Base-by-base conservation (phyloP, 2,797 vertebrate genomes). In the Sarcophilus harrisii region DNA sequence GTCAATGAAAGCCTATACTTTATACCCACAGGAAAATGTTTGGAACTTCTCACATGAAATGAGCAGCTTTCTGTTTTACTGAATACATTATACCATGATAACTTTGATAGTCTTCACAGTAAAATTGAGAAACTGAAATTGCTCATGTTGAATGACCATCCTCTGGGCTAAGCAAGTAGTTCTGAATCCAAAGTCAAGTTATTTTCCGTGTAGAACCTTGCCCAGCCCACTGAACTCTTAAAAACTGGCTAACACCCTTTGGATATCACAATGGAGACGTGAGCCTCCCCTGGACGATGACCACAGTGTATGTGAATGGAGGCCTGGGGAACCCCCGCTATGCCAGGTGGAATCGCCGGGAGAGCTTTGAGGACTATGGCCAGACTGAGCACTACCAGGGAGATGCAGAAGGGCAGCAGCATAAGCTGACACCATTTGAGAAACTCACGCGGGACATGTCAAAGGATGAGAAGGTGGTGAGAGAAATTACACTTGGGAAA, bases 381-480 rank as follows among this genome's bases (percentile, higher is more conserved):
- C 97, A 95, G 57, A 52, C 28, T 0, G 98, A 98, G 92, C 49
- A 96, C 94, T 92, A 58, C 29, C 99, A 98, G 32, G 99, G 99
- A 2, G 99, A 99, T 0, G 99, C 99, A 95, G 99, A 99, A 16
- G 98, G 97, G 52, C 98, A 97, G 58, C 96, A 98, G 38, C 99
- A 98, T 93, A 99, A 98, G 89, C 98, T 99, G 97, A 99, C 99
- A 0, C 99, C 99, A 0, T 99, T 99, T 93, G 99, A 99, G 98
- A 99, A 99, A 96, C 98, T 99, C 95, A 99, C 99, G 93, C 99
- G 99, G 97, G 99, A 99, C 96, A 99, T 99, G 99, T 99, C 99
- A 96, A 99, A 99, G 93, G 99, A 99, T 96, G 99, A 99, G 98
- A 99, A 99, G 98, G 99, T 99, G 95, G 99, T 99, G 97, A 99